These are phyloP conservation scores for Nylanderia fulva DNA, from an alignment of 1,140 invertebrate genomes.

Conservation along the genomic window DNA sequence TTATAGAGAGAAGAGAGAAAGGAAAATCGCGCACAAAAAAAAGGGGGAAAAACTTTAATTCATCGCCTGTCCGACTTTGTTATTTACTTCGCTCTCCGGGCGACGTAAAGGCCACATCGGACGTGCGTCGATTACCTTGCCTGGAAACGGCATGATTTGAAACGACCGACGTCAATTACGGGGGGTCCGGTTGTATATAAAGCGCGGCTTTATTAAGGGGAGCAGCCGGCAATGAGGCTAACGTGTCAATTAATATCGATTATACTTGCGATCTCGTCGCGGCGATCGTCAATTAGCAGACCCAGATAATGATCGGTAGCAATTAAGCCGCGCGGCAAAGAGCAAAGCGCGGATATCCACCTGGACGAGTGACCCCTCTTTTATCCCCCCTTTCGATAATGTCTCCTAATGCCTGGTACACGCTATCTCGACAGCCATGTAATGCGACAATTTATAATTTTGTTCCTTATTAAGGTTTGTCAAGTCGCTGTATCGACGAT, in stretches of 20 bases:
- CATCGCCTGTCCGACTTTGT: slow-evolving; percentile 31
- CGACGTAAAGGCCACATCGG: slow-evolving; percentile 33
- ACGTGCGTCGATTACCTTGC: slow-evolving; percentile 54
- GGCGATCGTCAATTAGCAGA: slow-evolving; percentile 67
- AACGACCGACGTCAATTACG: slow-evolving; percentile 61
- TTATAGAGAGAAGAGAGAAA: background rate
- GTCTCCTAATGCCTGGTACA: slow-evolving; percentile 31
- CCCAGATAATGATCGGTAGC: slow-evolving; percentile 65
- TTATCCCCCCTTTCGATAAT: background rate
- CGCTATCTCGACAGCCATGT: slow-evolving; percentile 15
- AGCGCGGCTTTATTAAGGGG: slow-evolving; percentile 56
- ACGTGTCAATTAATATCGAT: slow-evolving; percentile 77
- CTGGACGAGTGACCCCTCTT: slow-evolving; percentile 5
- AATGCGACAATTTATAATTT: slow-evolving; percentile 50
- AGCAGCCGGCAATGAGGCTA: slow-evolving; percentile 53
- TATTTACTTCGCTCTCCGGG: slow-evolving; percentile 37
- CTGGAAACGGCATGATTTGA: slow-evolving; percentile 38
- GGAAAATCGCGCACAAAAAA: slow-evolving; percentile 17
- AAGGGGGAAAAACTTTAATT: slow-evolving; percentile 22
- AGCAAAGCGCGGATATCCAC: slow-evolving; percentile 64
- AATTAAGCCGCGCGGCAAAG: slow-evolving; percentile 60
- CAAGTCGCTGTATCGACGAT: slow-evolving; percentile 1
- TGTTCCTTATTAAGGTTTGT: slow-evolving; percentile 22
- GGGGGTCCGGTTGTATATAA: background rate
- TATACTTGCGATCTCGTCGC: slow-evolving; percentile 60